Evolutionary conservation across 2,113 vertebrate genomes (phyloP).

Genomic region (Calcarius ornatus): DNA sequence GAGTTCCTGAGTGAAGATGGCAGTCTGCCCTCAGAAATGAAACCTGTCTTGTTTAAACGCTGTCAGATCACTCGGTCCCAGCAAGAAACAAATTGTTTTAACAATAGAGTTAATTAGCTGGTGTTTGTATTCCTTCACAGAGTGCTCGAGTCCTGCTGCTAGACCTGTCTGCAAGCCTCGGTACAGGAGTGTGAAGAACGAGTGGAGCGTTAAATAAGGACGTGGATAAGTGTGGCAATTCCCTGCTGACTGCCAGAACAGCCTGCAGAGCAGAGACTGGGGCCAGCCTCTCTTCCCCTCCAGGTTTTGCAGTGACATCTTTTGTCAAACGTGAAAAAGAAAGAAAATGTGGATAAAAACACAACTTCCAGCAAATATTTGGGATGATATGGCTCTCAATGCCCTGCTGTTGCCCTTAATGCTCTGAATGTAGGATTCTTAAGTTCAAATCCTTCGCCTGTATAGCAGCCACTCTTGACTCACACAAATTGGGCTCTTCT

Average conservation of each 20-base stretch:
- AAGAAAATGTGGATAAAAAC: background rate
- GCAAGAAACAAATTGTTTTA: slow-evolving; percentile 65
- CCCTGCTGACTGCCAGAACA: background rate
- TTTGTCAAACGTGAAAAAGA: background rate
- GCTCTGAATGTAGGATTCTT: background rate
- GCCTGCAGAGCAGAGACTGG: background rate
- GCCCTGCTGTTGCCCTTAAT: background rate
- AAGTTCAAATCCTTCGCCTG: background rate
- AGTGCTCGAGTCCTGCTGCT: background rate
- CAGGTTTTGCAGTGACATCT: background rate
- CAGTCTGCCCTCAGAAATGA: slow-evolving; percentile 46
- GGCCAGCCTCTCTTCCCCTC: background rate
- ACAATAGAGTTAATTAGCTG: slow-evolving; percentile 66
- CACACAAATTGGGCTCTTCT: background rate
- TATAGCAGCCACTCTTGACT: background rate
- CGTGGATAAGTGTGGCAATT: background rate
- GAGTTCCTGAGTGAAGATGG: background rate
- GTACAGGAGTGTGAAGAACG: slow-evolving; percentile 24
- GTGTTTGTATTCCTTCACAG: slow-evolving; percentile 48
- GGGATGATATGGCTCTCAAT: background rate
- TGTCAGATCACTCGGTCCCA: background rate
- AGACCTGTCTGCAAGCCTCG: slow-evolving; percentile 31
- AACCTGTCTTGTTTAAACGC: background rate
- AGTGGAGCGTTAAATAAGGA: slow-evolving; percentile 8
- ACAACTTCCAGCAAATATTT: background rate